phyloP scores from a whole-genome alignment of 2,888 invertebrate genomes.

The Drosophila longiperda region DNA sequence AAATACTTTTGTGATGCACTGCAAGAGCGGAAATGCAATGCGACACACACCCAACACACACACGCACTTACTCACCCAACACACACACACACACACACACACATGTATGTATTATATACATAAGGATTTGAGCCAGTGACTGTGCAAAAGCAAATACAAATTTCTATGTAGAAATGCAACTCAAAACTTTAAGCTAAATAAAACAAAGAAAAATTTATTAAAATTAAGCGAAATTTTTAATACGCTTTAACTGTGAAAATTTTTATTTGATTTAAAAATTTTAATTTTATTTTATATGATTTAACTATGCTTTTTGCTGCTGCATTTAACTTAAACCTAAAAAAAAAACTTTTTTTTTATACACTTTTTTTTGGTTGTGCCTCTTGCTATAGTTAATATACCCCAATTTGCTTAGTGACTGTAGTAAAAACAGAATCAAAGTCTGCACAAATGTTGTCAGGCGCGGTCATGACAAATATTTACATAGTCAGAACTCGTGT shows the following conservation, averaged over 20 bases:
- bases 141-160: conserved; percentile 44
- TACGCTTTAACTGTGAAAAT: neutral
- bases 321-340: neutral
- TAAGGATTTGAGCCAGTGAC: conserved; percentile 48
- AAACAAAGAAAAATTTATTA: neutral
- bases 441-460: conserved; percentile 77
- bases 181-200: conserved; percentile 5
- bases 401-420: conserved; percentile 12
- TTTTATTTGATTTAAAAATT: neutral
- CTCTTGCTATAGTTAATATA: conserved; percentile 16
- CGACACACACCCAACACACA: conserved; percentile 44
- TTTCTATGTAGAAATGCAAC: conserved; percentile 12
- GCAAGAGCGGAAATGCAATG: conserved; percentile 65
- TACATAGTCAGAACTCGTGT: conserved; percentile 63
- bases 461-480: conserved; percentile 75
- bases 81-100: conserved; percentile 31
- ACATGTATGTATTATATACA: neutral
- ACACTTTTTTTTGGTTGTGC: neutral
- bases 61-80: conserved; percentile 4
- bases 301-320: neutral
- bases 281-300: no score
- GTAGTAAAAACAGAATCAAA: conserved; percentile 38
- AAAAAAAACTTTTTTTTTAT: neutral
- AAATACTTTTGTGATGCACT: conserved; percentile 70
- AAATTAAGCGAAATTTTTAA: neutral